Evolutionary conservation across 2,113 vertebrate genomes (phyloP), one percentile per base, ranked within the genome.

Genomic region (Istiophorus platypterus): DNA sequence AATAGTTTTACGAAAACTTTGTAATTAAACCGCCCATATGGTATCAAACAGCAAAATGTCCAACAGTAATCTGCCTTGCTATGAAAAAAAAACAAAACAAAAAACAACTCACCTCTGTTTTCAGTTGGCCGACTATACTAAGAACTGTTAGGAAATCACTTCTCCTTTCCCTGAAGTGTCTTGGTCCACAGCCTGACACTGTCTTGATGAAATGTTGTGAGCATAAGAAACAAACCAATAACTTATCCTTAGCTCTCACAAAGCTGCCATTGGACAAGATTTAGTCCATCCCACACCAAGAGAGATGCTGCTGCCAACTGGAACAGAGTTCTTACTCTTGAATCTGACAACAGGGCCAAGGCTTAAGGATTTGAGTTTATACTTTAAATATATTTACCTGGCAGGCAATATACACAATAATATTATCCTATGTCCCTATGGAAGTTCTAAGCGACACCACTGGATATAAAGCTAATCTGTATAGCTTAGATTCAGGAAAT

Each of bases 251-350:
- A 7, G 22, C 69, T 78, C 20, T 61, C 56, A 20, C 24, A 39
- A 49, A 54, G 17, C 58, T 76, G 45, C 12, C 20, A 76, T 77
- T 89, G 82, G 88, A 80, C n/a, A 20, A 29, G 0, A 3, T 66
- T 86, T 57, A 75, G 87, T 81, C 81, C 90, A 27, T 82, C 90
- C 92, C 92, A 88, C 79, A 71, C 17, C 8, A 47, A 65, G 22
- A 72, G 6, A 54, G 41, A 63, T 8, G 62, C 67, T 75, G 62
- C 47, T 75, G 79, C 81, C 72, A 84, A 80, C 57, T 81, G 79
- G 58, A 69, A 34, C 77, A 75, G 62, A 81, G 85, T 63, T 84
- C 58, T 31, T 13, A 17, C 20, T 76, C 45, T 45, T 56, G n/a
- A 73, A 72, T n/a, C 34, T 22, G 68, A 77, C 14, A 27, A 18